A percentile compares a stretch with the other conserved stretches of the same genome.
These are phyloP conservation scores for Zoroaster sp. DNA, from an alignment of 53 echinoderm and acorn worm genomes.

Conservation along the genomic window DNA sequence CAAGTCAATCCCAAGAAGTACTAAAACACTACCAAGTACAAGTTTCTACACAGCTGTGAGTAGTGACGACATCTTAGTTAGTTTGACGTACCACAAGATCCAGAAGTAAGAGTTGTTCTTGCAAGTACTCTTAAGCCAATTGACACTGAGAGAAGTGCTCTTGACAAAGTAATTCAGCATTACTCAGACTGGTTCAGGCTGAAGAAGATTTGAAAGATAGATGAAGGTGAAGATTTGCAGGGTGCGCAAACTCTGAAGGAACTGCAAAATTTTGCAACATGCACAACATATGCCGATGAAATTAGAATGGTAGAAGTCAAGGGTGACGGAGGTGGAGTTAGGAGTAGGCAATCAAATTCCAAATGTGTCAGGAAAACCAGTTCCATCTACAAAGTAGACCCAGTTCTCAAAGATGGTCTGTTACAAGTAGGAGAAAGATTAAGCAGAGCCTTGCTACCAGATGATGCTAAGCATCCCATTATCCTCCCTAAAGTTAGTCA, in stretches of 20 bases:
- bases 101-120: neutral
- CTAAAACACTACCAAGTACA: no score
- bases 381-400: constrained; percentile 22
- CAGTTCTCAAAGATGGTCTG: neutral
- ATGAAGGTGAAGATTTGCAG: neutral
- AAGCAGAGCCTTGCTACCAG: neutral
- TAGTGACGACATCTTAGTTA: neutral
- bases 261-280: constrained; percentile 9
- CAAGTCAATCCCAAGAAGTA: no score
- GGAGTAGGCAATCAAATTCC: neutral
- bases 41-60: no score
- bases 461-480: neutral
- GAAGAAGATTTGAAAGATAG: constrained; percentile 14
- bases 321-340: neutral
- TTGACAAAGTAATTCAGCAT: no score
- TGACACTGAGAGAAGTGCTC: neutral
- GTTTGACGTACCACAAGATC: constrained; percentile 8
- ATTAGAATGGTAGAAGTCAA: neutral
- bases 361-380: neutral
- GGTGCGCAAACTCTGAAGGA: neutral
- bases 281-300: constrained; percentile 23
- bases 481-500: neutral
- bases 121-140: neutral
- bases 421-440: constrained; percentile 9
- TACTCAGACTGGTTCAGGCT: constrained; percentile 35